These are phyloP conservation scores for Platalea minor DNA, from an alignment of 2,797 vertebrate species.

Conservation along the genomic window DNA sequence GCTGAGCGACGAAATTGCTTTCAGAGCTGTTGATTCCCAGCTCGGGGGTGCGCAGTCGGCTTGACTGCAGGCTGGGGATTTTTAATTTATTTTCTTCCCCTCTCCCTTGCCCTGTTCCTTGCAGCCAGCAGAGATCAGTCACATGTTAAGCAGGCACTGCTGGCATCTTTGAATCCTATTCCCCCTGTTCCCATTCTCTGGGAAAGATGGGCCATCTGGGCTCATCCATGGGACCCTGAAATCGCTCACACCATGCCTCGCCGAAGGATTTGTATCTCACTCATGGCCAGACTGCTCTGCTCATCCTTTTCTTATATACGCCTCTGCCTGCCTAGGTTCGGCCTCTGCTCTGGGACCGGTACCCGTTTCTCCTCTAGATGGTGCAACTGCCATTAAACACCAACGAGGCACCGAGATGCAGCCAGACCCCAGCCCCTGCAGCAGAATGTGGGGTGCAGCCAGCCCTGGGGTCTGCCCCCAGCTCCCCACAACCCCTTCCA, in stretches of 20 bases:
- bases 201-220: neutral
- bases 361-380: conserved; percentile 58
- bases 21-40: conserved; percentile 25
- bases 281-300: neutral
- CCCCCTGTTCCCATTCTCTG: neutral
- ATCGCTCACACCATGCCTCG: fast-evolving
- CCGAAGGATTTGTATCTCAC: neutral
- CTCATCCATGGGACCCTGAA: neutral
- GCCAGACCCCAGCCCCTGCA: neutral
- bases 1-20: conserved; percentile 49
- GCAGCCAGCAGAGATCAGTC: neutral
- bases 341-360: neutral
- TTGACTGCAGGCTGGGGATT: neutral
- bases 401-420: neutral
- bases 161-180: neutral
- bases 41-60: neutral
- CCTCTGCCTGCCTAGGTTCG: neutral
- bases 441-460: neutral
- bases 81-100: neutral
- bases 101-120: neutral
- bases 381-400: conserved; percentile 36
- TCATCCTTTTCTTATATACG: neutral
- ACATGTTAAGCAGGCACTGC: neutral
- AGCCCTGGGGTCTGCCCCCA: neutral
- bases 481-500: neutral